Base-by-base conservation (phyloP, 2,888 invertebrate genomes). In the Eudemis profundana region DNA sequence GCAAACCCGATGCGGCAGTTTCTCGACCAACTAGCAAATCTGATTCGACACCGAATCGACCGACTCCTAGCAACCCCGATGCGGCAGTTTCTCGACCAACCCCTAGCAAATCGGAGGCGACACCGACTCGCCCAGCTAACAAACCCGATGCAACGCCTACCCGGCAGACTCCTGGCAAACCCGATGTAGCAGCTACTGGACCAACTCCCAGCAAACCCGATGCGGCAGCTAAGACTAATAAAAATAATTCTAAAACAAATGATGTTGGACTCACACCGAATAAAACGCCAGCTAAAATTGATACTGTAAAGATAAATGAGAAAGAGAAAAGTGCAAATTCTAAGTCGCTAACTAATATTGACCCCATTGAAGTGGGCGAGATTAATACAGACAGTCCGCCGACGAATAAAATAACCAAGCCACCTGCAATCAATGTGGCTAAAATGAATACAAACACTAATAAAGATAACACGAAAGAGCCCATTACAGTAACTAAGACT, bases 331-430 rank as follows among this genome's bases (percentile, higher is more conserved):
- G 42, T 3, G 54, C 60, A 61, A 82, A 72, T 56, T 85, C 85
- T 1, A 85, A 79, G 68, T 81, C 83, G 1, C 59, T 79, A 0
- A 82, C 74, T 67, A 74, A 60, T 51, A 56, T 68, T 36, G 78
- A 77, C 69, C 46, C 61, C 5, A 47, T 53, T 21, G 46, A 65
- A 53, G 19, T 60, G 21, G 53, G 60, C 8, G 14, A 38, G n/a
- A 38, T 17, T 33, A 40, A 36, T 40, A 15, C 47, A 3, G 27
- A 54, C 23, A 50, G 23, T 15, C 23, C 49, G 1, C 38, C 56
- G 38, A n/a, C 56, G 10, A 68, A 60, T 47, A 53, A 44, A n/a
- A 38, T 29, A 4, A 36, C 49, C n/a, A 51, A 29, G 38, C 3
- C 15, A 4, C 15, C 40, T 4, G 19, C 15, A 27, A 40, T 17